Evolutionary conservation across 2,797 vertebrate species (phyloP), one percentile per base, ranked within the genome.

Genomic region (Scolopax bukidnonensis): DNA sequence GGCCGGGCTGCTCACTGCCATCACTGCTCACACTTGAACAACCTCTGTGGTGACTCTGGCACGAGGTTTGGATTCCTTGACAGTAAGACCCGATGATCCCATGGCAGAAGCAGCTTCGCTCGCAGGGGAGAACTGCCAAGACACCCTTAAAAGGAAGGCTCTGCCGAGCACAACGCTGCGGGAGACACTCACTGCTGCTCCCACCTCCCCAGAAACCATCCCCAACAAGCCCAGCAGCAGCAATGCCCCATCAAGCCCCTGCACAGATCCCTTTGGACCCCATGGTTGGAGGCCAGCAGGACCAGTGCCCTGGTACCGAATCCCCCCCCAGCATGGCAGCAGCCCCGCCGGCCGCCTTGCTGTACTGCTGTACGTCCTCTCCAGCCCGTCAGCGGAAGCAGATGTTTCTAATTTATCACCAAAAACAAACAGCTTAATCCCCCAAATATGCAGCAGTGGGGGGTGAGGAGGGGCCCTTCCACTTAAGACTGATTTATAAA

Each of bases 131-230:
- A 89, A 54, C 83, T 91, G 91, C 95, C 97, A 97, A 93, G 77
- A 95, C 91, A 64, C 83, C 95, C 97, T 95, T 97, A 97, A 97
- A 98, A 97, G 95, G 95, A 79, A 93, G 75, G 48, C 33, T 87
- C 47, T 78, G 90, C 59, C 11, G 47, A 84, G 45, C 6, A 6
- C 40, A 65, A 65, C 25, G 0, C 69, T 83, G 69, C 94, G 94
- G 88, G 38, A 82, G 93, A 80, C 53, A 86, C 47, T 95, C 70
- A 16, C 45, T 70, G 50, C 60, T 85, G 82, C 92, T 93, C 59
- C 16, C 3, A 53, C 40, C 56, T 77, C 59, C 48, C 74, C 77
- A 93, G 89, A 96, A 97, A 14, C 82, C 51, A 71, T 19, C 70
- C 81, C 45, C 63, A 87, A 56, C 81, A 59, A 73, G 59, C 47